These are phyloP conservation scores for Mya arenaria DNA, from an alignment of 1,140 invertebrate genomes.

Conservation along the genomic window DNA sequence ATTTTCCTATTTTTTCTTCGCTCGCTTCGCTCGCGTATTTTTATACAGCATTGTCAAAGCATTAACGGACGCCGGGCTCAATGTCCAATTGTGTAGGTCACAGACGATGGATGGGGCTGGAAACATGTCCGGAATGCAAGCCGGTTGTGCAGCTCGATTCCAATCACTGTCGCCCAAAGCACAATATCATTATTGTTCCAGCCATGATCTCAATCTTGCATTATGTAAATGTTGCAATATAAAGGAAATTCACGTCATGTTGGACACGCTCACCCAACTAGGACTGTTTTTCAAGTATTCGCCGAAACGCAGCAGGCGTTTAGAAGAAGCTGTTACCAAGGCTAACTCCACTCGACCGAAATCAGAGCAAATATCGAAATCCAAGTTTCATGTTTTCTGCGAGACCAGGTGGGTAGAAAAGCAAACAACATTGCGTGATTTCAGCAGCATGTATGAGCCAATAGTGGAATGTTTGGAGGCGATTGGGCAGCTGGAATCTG, in stretches of 20 bases:
- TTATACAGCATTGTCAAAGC: conserved; percentile 33
- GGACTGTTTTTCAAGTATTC: conserved; percentile 60
- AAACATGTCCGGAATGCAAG: conserved; percentile 55
- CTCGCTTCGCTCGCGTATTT: too few species aligned
- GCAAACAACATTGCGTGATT: too few species aligned
- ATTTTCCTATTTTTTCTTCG: too few species aligned
- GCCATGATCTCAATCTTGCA: conserved; percentile 59
- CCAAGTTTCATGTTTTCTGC: too few species aligned
- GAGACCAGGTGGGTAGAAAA: too few species aligned
- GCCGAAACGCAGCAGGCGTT: conserved; percentile 55
- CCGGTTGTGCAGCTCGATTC: conserved; percentile 46
- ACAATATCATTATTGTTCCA: conserved; percentile 54
- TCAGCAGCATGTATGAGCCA: too few species aligned
- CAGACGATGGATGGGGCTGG: conserved; percentile 61
- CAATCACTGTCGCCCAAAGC: conserved; percentile 37
- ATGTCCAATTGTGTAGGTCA: conserved; percentile 32
- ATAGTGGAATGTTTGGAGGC: too few species aligned
- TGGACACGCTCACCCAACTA: conserved; percentile 53
- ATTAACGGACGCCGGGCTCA: conserved; percentile 33
- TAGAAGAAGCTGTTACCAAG: conserved; percentile 47
- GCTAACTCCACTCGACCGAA: not conserved
- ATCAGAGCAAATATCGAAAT: too few species aligned
- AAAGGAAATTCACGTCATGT: conserved; percentile 59
- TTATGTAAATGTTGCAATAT: conserved; percentile 55
- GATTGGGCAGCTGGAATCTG: too few species aligned